These are phyloP conservation scores for Rachycentron canadum DNA, from an alignment of 2,797 vertebrate species.

Conservation along the genomic window DNA sequence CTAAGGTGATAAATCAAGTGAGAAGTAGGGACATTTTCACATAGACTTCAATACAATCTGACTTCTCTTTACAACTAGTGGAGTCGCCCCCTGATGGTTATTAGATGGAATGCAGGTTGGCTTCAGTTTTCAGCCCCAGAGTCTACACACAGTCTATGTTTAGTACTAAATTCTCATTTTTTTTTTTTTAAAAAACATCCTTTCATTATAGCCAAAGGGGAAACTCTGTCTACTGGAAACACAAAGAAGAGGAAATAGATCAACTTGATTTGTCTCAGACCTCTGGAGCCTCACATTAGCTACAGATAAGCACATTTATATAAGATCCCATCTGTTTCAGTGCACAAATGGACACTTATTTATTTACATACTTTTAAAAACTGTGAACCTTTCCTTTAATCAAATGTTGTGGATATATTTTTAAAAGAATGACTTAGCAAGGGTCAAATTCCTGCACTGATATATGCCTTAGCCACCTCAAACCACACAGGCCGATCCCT, in stretches of 20 bases:
- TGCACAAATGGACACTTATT: background rate
- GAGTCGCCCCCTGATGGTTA: too few relatives aligned
- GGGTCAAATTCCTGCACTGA: conserved; percentile 37
- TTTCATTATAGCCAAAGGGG: background rate
- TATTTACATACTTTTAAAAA: background rate
- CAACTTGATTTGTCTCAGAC: background rate
- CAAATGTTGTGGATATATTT: background rate
- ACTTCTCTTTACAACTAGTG: too few relatives aligned
- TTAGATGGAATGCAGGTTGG: too few relatives aligned
- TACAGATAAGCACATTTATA: too few relatives aligned
- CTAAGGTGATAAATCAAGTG: too few relatives aligned
- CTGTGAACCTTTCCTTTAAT: background rate
- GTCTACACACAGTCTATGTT: background rate
- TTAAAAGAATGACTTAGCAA: background rate
- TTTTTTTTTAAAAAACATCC: too few relatives aligned
- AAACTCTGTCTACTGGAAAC: background rate
- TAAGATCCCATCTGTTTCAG: background rate
- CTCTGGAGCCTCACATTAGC: background rate
- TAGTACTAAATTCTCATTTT: too few relatives aligned
- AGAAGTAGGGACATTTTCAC: too few relatives aligned
- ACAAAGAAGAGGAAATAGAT: background rate
- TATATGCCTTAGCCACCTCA: too few relatives aligned
- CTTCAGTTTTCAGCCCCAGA: too few relatives aligned
- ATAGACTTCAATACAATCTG: too few relatives aligned
- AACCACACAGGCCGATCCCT: conserved; percentile 19